A percentile compares a stretch with the other conserved stretches of the same genome.
These are phyloP conservation scores for Oeneis ivallda DNA, from an alignment of 2,888 invertebrate species.

Conservation along the genomic window DNA sequence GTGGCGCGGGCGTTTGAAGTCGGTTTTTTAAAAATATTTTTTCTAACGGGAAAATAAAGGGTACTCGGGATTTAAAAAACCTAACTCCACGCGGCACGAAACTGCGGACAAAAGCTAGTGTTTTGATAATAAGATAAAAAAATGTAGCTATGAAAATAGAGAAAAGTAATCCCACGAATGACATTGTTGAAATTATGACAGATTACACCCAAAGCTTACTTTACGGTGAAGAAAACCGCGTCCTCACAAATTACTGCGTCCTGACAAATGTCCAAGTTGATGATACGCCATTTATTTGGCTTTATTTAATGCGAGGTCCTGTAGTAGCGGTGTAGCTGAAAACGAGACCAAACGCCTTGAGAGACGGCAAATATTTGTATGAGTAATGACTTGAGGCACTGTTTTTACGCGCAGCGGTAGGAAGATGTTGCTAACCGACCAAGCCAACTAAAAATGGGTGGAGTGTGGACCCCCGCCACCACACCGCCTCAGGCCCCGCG, in stretches of 20 bases:
- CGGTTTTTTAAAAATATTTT: no score
- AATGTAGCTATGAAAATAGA: background rate
- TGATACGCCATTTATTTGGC: conserved; percentile 20
- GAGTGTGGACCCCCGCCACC: no score
- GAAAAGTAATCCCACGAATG: background rate
- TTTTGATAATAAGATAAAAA: no score
- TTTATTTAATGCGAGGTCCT: conserved; percentile 18
- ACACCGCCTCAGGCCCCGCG: no score
- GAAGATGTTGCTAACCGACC: no score
- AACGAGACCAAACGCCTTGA: conserved; percentile 7
- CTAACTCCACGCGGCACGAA: no score
- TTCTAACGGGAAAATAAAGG: no score
- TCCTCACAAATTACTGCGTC: conserved; percentile 23
- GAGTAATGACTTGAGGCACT: conserved; percentile 5
- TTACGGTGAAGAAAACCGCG: conserved; percentile 16
- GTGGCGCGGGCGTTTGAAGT: no score
- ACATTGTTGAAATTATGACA: conserved; percentile 33
- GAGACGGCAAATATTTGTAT: conserved; percentile 6
- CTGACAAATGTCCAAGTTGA: conserved; percentile 23
- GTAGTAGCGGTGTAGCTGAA: conserved; percentile 10
- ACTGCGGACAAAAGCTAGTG: no score
- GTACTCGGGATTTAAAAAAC: no score
- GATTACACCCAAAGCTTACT: conserved; percentile 21
- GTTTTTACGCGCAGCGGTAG: background rate
- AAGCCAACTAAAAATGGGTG: no score